Conservation (phyloP, 92 coral and sea anemone genomes). For the Epizoanthus rinbou region DNA sequence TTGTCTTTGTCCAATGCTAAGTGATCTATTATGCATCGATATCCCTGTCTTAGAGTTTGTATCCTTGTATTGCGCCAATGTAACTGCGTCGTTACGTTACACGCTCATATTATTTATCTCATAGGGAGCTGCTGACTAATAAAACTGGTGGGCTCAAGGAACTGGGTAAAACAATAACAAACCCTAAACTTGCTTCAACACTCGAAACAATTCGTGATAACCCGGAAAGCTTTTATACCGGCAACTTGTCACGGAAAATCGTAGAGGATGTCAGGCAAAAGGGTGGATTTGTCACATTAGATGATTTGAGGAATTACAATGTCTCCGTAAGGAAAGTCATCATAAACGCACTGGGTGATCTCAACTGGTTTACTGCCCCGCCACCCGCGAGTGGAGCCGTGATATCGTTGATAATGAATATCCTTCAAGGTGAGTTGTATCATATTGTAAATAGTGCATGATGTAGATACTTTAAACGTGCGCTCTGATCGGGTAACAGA, state of each 20-base stretch:
- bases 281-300: constrained; percentile 68
- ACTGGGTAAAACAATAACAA: constrained; percentile 69
- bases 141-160: constrained; percentile 56
- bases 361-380: constrained; percentile 71
- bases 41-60: too few relatives aligned
- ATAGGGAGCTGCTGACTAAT: constrained; percentile 66
- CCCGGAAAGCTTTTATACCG: constrained; percentile 76
- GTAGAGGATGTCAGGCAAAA: constrained; percentile 67
- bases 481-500: too few relatives aligned
- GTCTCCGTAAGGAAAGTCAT: constrained; percentile 57
- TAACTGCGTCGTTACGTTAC: too few relatives aligned
- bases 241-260: constrained; percentile 66
- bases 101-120: neutral
- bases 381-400: constrained; percentile 91
- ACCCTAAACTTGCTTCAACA: constrained; percentile 72
- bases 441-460: neutral
- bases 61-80: too few relatives aligned
- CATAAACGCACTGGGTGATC: constrained; percentile 47
- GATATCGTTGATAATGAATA: constrained; percentile 75
- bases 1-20: too few relatives aligned
- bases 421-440: constrained; percentile 69
- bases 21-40: too few relatives aligned
- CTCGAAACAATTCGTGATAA: constrained; percentile 66
- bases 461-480: neutral
- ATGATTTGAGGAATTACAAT: constrained; percentile 67